Evolutionary conservation across 2,888 invertebrate genomes (phyloP), one percentile per base, ranked within the genome.

Genomic region (Serrognathus titanus): DNA sequence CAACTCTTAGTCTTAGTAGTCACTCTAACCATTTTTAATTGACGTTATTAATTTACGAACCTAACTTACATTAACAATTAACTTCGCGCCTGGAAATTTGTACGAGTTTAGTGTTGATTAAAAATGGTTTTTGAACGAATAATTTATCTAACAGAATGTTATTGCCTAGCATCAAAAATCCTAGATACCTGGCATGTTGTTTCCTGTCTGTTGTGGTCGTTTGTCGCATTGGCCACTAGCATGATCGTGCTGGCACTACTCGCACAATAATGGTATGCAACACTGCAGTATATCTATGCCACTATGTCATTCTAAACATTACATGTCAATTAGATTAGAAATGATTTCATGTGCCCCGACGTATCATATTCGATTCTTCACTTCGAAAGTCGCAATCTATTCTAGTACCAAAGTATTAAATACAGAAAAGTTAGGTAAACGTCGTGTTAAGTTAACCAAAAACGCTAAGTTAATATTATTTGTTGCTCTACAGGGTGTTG

Each of bases 181-280:
- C 69, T 70, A 70, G 69, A 74, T 74, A 72, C 70, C 73, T 75
- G 78, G 78, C 78, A 77, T 76, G 78, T 72, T 73, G 71, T 75
- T 73, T 71, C 72, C 73, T 75, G 74, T 70, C 71, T 77, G 69
- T 69, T 74, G 69, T 77, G 77, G 76, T 77, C 77, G 69, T 71
- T 77, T 71, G 68, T 77, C 70, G 77, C 76, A 69, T 74, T 78
- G 74, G 76, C 76, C 71, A 76, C 76, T 71, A 78, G 78, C 77
- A 78, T 78, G 78, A 73, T 77, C 72, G 74, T 77, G 71, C 71
- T 76, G 76, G 76, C 76, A 76, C 76, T 77, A 69, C 73, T 76
- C 71, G 75, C 77, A 74, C 77, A 77, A 70, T 70, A 69, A 76
- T 69, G 75, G 75, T 75, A 75, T 70, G 74, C 72, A 70, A 69